Evolutionary conservation across 2,888 invertebrate species (phyloP).

Genomic region (Eupeodes latifasciatus): DNA sequence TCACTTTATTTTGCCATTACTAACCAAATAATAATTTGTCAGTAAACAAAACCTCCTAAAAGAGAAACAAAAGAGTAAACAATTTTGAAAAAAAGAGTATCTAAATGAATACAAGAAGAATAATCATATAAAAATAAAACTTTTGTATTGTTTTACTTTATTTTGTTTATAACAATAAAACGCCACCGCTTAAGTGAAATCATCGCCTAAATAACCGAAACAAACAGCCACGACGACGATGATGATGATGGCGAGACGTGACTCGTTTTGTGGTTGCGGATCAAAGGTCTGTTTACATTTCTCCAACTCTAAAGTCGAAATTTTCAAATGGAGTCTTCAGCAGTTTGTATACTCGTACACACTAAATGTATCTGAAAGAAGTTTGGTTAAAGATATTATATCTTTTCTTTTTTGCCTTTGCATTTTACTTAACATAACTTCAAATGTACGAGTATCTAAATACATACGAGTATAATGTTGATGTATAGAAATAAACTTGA

Average conservation of each 20-base stretch:
- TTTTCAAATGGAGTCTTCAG: conserved; percentile 20
- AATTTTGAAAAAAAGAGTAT: conserved; percentile 11
- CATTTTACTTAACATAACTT: neutral
- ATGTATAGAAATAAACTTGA: neutral
- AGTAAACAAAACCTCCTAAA: neutral
- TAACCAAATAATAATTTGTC: neutral
- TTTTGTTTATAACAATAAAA: conserved; percentile 65
- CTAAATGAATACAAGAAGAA: conserved; percentile 4
- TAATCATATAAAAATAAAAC: conserved; percentile 17
- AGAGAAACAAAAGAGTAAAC: neutral
- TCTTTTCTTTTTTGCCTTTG: neutral
- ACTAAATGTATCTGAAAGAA: neutral
- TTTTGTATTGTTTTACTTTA: neutral
- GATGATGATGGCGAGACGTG: conserved; percentile 62
- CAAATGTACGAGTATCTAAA: neutral
- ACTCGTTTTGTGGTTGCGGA: conserved; percentile 71
- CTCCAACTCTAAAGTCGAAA: neutral
- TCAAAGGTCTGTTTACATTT: conserved; percentile 73
- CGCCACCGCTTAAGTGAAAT: conserved; percentile 69
- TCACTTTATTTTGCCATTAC: neutral
- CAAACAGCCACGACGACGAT: conserved; percentile 52
- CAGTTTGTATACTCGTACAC: neutral
- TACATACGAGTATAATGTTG: too few species aligned
- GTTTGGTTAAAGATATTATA: conserved; percentile 14
- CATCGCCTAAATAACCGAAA: conserved; percentile 75